A percentile compares a stretch with the other conserved stretches of the same genome.
Evolutionary conservation across 2,113 vertebrate species (phyloP).

Genomic region (Labeo rohita): DNA sequence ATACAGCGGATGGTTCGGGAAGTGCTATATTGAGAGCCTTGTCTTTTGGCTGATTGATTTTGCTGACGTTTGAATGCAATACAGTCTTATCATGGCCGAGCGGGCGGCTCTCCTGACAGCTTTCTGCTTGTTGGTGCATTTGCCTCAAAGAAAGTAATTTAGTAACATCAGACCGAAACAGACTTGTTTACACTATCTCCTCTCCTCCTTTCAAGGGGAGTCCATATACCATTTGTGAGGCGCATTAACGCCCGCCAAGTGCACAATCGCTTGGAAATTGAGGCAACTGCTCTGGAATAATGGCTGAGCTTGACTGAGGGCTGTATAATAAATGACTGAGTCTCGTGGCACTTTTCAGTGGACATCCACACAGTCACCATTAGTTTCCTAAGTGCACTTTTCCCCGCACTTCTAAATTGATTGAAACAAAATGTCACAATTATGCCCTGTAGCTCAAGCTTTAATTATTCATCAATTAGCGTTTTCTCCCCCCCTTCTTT

Average conservation of each 20-base stretch:
- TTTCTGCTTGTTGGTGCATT: not conserved
- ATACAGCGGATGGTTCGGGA: not conserved
- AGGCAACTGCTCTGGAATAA: slow-evolving; percentile 27
- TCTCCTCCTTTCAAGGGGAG: not conserved
- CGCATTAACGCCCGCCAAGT: not conserved
- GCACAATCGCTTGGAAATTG: slow-evolving; percentile 26
- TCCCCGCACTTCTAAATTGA: slow-evolving; percentile 79
- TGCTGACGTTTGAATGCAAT: not conserved
- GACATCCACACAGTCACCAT: slow-evolving; percentile 68
- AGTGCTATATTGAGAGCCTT: not conserved
- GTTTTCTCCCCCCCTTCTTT: slow-evolving; percentile 69
- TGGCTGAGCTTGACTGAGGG: slow-evolving; percentile 38
- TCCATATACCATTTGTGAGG: not conserved
- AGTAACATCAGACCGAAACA: not conserved
- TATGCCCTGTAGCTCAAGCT: slow-evolving; percentile 79
- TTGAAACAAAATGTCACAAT: slow-evolving; percentile 86
- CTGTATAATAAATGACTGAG: slow-evolving; percentile 62
- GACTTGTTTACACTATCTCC: slow-evolving; percentile 28
- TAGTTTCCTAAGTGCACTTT: slow-evolving; percentile 79
- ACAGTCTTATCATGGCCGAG: not conserved
- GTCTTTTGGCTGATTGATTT: slow-evolving; percentile 10
- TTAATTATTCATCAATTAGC: slow-evolving; percentile 86
- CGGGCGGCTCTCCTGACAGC: not conserved
- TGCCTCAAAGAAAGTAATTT: not conserved
- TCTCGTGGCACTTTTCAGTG: slow-evolving; percentile 64